Evolutionary conservation across 2,797 vertebrate species (phyloP).

Genomic region (Clarias laeviceps): DNA sequence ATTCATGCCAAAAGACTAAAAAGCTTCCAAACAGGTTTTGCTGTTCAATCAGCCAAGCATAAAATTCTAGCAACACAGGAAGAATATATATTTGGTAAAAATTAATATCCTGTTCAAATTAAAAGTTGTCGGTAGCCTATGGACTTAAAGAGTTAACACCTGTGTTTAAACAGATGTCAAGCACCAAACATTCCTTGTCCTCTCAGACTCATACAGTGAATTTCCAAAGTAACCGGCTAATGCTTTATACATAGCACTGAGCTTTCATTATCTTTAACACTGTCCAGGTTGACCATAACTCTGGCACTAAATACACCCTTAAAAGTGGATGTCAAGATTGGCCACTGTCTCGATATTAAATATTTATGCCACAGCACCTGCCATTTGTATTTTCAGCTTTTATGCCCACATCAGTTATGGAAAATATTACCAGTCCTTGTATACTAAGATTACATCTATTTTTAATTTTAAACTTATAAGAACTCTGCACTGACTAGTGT

Average conservation of each 20-base stretch:
- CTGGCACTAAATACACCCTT: conserved; percentile 23
- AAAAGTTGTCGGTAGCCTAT: background rate
- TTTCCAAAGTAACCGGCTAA: conserved; percentile 26
- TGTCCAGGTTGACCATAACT: conserved; percentile 53
- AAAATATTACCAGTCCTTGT: conserved; percentile 31
- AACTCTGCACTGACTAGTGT: background rate
- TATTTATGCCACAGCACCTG: conserved; percentile 49
- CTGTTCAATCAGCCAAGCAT: background rate
- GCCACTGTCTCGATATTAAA: conserved; percentile 27
- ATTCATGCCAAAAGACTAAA: background rate
- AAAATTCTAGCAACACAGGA: background rate
- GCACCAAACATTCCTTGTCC: conserved; percentile 16
- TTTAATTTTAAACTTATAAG: conserved; percentile 29
- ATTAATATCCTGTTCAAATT: conserved; percentile 26
- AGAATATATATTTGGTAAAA: conserved; percentile 11
- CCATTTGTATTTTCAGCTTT: conserved; percentile 33
- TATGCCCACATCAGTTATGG: conserved; percentile 31
- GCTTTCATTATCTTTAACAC: conserved; percentile 48
- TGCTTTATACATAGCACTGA: conserved; percentile 44
- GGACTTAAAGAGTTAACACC: background rate
- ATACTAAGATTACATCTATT: conserved; percentile 26
- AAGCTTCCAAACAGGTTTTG: conserved; percentile 13
- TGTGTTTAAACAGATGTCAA: background rate
- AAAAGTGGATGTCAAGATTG: conserved; percentile 42
- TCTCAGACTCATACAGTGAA: conserved; percentile 2